Percentiles rank a stretch among this genome's conserved stretches.
These are phyloP conservation scores for Cydia splendana DNA, from an alignment of 1,140 invertebrate genomes.

Conservation along the genomic window DNA sequence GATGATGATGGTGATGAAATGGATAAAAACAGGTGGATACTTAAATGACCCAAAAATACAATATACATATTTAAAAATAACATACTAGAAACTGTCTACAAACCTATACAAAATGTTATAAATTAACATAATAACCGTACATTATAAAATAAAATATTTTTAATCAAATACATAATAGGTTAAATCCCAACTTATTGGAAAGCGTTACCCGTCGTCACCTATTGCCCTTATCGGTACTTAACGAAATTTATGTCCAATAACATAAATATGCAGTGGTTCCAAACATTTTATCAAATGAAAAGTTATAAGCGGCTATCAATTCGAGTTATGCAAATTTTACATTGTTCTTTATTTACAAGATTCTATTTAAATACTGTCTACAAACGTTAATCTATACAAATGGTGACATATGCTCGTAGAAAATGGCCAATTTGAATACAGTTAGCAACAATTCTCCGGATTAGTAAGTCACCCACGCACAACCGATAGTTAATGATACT, in stretches of 20 bases:
- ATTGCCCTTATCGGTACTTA: slow-evolving; percentile 6
- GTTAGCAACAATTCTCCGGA: slow-evolving; percentile 53
- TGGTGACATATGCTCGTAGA: slow-evolving; percentile 38
- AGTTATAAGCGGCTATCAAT: slow-evolving; percentile 13
- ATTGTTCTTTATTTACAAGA: slow-evolving; percentile 35
- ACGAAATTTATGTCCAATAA: neutral
- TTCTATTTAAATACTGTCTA: slow-evolving; percentile 35
- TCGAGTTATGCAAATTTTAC: slow-evolving; percentile 22
- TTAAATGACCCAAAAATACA: too few species aligned
- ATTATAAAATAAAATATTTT: neutral
- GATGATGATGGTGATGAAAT: too few species aligned
- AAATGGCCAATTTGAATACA: slow-evolving; percentile 70
- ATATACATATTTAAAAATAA: too few species aligned
- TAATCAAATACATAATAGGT: slow-evolving; percentile 4
- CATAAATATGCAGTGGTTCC: neutral
- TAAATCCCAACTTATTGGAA: neutral
- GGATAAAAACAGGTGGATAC: too few species aligned
- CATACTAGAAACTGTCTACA: neutral
- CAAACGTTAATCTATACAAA: slow-evolving; percentile 38
- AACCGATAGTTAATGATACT: slow-evolving; percentile 41
- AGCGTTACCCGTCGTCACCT: neutral
- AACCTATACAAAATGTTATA: neutral
- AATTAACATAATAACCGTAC: neutral
- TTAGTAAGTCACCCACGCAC: slow-evolving; percentile 58
- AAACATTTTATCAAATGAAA: slow-evolving; percentile 25